phyloP scores from a whole-genome alignment of 2,888 invertebrate species.

The Phortica okadai region DNA sequence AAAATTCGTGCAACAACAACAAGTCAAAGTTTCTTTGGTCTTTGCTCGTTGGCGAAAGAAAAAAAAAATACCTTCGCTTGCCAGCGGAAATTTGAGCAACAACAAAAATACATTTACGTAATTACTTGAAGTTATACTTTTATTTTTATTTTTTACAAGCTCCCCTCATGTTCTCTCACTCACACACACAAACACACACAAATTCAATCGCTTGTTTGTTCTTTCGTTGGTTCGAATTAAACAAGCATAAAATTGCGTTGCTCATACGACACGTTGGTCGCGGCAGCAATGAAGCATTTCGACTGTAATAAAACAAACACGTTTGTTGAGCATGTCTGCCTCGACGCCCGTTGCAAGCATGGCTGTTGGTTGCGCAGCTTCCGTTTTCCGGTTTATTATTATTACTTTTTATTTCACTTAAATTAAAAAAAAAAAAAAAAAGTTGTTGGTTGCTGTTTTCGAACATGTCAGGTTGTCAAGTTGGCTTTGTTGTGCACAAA shows the following conservation, averaged over 20 bases:
- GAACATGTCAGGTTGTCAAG: no score
- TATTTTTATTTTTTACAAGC: constrained; percentile 31
- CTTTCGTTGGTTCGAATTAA: background rate
- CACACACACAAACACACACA: background rate
- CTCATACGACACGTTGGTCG: background rate
- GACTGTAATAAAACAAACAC: constrained; percentile 24
- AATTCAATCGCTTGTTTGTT: background rate
- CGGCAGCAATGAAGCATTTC: background rate
- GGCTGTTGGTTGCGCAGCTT: background rate
- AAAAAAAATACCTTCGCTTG: no score
- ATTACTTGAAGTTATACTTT: constrained; percentile 66
- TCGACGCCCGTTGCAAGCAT: no score
- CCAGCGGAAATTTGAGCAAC: constrained; percentile 64
- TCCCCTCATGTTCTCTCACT: background rate
- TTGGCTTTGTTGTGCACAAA: no score
- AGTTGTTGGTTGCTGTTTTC: no score
- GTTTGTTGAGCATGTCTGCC: no score
- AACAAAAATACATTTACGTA: constrained; percentile 68
- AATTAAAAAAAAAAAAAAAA: background rate
- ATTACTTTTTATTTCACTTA: no score
- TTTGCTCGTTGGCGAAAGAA: no score
- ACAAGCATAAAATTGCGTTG: constrained; percentile 25
- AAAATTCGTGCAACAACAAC: constrained; percentile 1
- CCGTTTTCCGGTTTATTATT: no score
- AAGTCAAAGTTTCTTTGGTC: constrained; percentile 17